These are phyloP conservation scores for Oryzias woworae DNA, from an alignment of 2,113 vertebrate genomes.

Conservation along the genomic window DNA sequence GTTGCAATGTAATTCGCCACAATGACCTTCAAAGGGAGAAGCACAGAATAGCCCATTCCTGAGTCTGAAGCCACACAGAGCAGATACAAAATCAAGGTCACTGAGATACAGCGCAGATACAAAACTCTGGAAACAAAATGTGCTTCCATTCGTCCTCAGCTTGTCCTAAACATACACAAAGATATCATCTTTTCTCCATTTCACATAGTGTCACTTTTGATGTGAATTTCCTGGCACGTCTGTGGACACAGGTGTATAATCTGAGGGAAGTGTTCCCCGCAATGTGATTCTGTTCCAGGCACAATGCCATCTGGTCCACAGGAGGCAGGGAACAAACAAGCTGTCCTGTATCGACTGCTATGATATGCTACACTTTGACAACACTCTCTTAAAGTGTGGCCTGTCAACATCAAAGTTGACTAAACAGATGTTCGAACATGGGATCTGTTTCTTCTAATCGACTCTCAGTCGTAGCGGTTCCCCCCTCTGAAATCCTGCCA, in stretches of 20 bases:
- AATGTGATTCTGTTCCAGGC: slow-evolving; percentile 44
- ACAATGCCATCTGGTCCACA: slow-evolving; percentile 29
- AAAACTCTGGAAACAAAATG: slow-evolving; percentile 30
- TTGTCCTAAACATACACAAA: slow-evolving; percentile 31
- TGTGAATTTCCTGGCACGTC: slow-evolving; percentile 24
- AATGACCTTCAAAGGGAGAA: slow-evolving; percentile 41
- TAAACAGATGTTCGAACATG: too few species aligned
- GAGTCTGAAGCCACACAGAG: slow-evolving; percentile 6
- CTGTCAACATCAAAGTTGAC: too few species aligned
- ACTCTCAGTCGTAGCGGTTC: too few species aligned
- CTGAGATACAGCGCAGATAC: slow-evolving; percentile 24
- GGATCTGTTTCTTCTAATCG: too few species aligned
- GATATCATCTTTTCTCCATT: not conserved
- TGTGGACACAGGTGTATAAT: slow-evolving; percentile 33
- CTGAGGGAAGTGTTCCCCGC: slow-evolving; percentile 23
- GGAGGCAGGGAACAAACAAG: slow-evolving; percentile 27
- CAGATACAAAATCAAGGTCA: slow-evolving; percentile 37
- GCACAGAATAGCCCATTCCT: slow-evolving; percentile 18
- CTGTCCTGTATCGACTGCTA: slow-evolving; percentile 27
- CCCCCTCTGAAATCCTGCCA: not conserved
- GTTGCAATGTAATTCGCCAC: slow-evolving; percentile 8
- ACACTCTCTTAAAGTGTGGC: too few species aligned
- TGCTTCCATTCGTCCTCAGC: slow-evolving; percentile 20
- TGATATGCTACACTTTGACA: slow-evolving; percentile 6
- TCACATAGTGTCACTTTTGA: slow-evolving; percentile 2